Evolutionary conservation across 2,888 invertebrate genomes (phyloP).

Genomic region (Dascillus cervinus): DNA sequence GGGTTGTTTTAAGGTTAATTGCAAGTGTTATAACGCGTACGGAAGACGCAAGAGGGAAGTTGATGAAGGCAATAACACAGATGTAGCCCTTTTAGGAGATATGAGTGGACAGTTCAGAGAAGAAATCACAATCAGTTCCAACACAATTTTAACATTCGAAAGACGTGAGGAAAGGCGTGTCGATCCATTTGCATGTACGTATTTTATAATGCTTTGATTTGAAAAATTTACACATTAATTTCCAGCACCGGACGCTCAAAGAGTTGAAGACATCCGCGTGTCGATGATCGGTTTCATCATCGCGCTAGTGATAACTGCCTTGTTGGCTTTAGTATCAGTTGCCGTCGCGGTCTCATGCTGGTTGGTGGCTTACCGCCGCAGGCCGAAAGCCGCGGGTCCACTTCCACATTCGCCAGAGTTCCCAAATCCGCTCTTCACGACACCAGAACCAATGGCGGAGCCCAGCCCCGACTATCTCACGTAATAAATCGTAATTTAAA

Average conservation of each 20-base stretch:
- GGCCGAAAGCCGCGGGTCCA: slow-evolving; percentile 81
- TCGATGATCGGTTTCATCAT: slow-evolving; percentile 90
- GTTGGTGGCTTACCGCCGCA: slow-evolving; percentile 87
- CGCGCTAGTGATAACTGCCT: slow-evolving; percentile 83
- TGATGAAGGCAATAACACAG: slow-evolving; percentile 49
- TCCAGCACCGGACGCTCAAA: slow-evolving; percentile 48
- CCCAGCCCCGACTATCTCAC: slow-evolving; percentile 75
- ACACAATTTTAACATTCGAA: slow-evolving; percentile 85
- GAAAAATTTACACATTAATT: slow-evolving; percentile 16
- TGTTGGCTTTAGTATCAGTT: slow-evolving; percentile 85
- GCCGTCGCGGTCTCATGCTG: slow-evolving; percentile 93
- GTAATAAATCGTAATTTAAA: too few relatives aligned
- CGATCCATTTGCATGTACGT: slow-evolving; percentile 68
- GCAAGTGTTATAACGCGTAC: slow-evolving; percentile 84
- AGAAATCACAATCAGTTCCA: slow-evolving; percentile 88
- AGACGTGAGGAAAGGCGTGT: slow-evolving; percentile 71
- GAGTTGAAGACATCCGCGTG: slow-evolving; percentile 81
- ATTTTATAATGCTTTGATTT: slow-evolving; percentile 1
- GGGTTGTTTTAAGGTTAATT: slow-evolving; percentile 61
- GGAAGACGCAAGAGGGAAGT: slow-evolving; percentile 70
- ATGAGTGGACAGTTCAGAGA: slow-evolving; percentile 78
- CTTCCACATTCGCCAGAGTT: slow-evolving; percentile 92
- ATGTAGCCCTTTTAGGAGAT: slow-evolving; percentile 51
- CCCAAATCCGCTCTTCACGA: slow-evolving; percentile 87
- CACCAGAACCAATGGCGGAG: slow-evolving; percentile 71